phyloP scores from a whole-genome alignment of 2,888 invertebrate genomes.

The Petrolisthes manimaculis region DNA sequence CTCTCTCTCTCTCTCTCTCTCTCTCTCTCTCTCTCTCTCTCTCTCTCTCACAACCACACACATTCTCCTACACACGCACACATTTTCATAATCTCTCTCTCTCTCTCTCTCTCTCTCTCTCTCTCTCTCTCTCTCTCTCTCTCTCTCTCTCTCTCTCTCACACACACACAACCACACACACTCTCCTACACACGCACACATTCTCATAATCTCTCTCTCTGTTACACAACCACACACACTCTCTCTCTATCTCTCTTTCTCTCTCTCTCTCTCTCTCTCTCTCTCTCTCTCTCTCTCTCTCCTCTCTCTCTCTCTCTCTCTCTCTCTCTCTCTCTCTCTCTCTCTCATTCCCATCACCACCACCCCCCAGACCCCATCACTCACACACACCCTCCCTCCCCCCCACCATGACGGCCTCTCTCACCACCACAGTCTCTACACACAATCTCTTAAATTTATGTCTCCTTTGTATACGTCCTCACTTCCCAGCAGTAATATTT shows the following conservation, averaged over 20 bases:
- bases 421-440: not conserved
- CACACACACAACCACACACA: not conserved
- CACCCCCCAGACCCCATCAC: not conserved
- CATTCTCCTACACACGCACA: not conserved
- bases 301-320: slow-evolving; percentile 6
- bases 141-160: slow-evolving; percentile 9
- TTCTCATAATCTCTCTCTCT: not conserved
- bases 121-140: slow-evolving; percentile 32
- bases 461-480: too few species aligned
- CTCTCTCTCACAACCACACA: slow-evolving; percentile 10
- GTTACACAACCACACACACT: not conserved
- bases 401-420: not conserved
- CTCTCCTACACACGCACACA: not conserved
- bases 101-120: slow-evolving; percentile 21
- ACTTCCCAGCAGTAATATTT: too few species aligned
- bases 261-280: slow-evolving; percentile 21
- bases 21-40: slow-evolving; percentile 23
- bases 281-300: not conserved
- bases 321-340: slow-evolving; percentile 13
- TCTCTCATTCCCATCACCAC: not conserved
- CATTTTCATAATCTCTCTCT: not conserved
- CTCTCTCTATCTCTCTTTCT: slow-evolving; percentile 18
- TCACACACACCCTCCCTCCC: not conserved
- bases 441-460: too few species aligned
- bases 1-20: slow-evolving; percentile 23